Percentiles rank a stretch among this genome's conserved stretches.
Conservation (phyloP, 1,140 invertebrate species). For the Cataglyphis hispanica region DNA sequence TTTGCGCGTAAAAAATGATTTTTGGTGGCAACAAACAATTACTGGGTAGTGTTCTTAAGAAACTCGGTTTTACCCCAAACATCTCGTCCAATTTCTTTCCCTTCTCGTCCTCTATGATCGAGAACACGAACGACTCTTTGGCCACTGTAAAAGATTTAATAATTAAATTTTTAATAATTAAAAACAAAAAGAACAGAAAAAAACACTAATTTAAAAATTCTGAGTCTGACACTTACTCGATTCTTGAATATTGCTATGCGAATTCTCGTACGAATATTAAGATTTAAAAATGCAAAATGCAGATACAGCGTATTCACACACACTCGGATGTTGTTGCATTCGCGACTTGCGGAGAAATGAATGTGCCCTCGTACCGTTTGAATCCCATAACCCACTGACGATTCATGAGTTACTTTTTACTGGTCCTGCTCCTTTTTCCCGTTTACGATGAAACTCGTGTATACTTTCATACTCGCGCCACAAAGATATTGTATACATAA, state of each 20-base stretch:
- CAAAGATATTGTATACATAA: neutral
- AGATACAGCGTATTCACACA: neutral
- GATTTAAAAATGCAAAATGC: neutral
- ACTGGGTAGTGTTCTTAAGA: constrained; percentile 91
- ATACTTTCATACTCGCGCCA: constrained; percentile 43
- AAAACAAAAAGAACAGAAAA: neutral
- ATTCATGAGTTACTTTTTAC: constrained; percentile 51
- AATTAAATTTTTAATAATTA: too few species aligned
- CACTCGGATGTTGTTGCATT: constrained; percentile 41
- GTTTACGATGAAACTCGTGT: constrained; percentile 55
- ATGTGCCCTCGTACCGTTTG: neutral
- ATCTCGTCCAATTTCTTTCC: constrained; percentile 89
- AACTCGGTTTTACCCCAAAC: constrained; percentile 89
- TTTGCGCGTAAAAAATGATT: constrained; percentile 89
- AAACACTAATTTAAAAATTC: neutral
- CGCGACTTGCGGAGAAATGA: constrained; percentile 68
- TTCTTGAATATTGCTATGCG: neutral
- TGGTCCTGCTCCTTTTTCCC: constrained; percentile 12
- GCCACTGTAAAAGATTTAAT: constrained; percentile 56
- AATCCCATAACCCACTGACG: neutral
- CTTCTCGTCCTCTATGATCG: constrained; percentile 88
- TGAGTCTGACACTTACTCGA: constrained; percentile 30
- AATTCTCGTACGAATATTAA: neutral
- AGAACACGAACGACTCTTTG: constrained; percentile 86
- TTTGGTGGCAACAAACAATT: constrained; percentile 89